Conservation (phyloP, 2,797 vertebrate genomes). For the Gambelia wislizenii region DNA sequence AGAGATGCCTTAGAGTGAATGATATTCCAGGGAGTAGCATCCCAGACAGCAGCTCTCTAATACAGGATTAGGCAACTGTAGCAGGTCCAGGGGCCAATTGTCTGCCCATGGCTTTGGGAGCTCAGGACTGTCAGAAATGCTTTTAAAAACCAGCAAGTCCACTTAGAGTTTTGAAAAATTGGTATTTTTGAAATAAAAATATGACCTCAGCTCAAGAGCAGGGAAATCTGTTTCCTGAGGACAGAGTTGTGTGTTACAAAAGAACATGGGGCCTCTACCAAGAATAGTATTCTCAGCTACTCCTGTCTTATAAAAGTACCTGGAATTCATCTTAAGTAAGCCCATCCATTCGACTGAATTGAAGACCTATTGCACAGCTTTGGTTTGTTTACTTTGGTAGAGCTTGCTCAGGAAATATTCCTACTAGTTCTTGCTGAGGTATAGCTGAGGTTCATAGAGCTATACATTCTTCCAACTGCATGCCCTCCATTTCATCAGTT, state of each 20-base stretch:
- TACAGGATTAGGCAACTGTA: too few relatives aligned
- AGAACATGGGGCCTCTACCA: too few relatives aligned
- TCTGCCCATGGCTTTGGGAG: too few relatives aligned
- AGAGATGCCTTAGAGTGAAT: too few relatives aligned
- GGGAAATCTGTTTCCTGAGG: too few relatives aligned
- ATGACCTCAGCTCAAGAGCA: neutral
- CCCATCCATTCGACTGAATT: neutral
- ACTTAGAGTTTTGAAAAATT: too few relatives aligned
- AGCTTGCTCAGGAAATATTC: neutral
- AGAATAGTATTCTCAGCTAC: too few relatives aligned
- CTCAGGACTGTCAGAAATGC: too few relatives aligned
- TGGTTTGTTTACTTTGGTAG: neutral
- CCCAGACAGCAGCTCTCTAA: neutral
- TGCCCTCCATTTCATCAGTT: slow-evolving; percentile 51
- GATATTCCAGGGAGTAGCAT: too few relatives aligned
- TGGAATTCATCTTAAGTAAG: neutral
- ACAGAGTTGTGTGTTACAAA: too few relatives aligned
- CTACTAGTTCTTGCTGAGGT: neutral
- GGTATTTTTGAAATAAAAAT: neutral
- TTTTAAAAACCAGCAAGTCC: too few relatives aligned
- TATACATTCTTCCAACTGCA: slow-evolving; percentile 45
- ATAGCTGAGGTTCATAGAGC: neutral
- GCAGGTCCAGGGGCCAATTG: too few relatives aligned
- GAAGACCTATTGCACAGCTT: neutral
- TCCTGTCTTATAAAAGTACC: neutral